Evolutionary conservation across 2,113 vertebrate genomes (phyloP).

Genomic region (Smithornis capensis): DNA sequence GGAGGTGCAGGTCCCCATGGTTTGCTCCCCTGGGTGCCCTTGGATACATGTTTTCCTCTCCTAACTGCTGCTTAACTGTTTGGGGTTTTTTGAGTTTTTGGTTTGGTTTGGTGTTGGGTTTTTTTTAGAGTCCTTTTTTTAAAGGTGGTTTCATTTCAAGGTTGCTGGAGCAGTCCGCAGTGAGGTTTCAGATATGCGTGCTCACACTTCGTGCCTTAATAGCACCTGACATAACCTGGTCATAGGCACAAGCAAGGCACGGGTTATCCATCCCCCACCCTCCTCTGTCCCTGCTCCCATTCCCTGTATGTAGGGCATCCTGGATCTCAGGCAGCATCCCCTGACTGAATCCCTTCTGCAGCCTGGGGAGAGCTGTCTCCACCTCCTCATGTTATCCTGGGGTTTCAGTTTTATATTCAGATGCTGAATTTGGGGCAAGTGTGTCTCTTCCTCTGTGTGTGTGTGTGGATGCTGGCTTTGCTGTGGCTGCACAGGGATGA

Average conservation of each 20-base stretch:
- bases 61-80: background rate
- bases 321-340: background rate
- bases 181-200: background rate
- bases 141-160: background rate
- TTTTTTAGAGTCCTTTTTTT: background rate
- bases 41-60: background rate
- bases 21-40: background rate
- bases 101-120: no score
- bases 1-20: background rate
- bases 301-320: conserved; percentile 8
- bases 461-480: background rate
- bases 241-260: background rate
- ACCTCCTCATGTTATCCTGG: background rate
- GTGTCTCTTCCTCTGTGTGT: background rate
- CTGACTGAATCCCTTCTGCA: background rate
- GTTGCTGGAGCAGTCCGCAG: background rate
- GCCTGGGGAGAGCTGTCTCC: background rate
- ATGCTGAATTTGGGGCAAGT: background rate
- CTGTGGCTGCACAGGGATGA: background rate
- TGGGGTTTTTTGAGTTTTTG: background rate
- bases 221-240: conserved; percentile 60
- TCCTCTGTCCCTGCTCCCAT: background rate
- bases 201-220: conserved; percentile 2
- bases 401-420: background rate
- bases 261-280: background rate